Base-by-base conservation (phyloP, 1,140 invertebrate species). In the Microplitis mediator region DNA sequence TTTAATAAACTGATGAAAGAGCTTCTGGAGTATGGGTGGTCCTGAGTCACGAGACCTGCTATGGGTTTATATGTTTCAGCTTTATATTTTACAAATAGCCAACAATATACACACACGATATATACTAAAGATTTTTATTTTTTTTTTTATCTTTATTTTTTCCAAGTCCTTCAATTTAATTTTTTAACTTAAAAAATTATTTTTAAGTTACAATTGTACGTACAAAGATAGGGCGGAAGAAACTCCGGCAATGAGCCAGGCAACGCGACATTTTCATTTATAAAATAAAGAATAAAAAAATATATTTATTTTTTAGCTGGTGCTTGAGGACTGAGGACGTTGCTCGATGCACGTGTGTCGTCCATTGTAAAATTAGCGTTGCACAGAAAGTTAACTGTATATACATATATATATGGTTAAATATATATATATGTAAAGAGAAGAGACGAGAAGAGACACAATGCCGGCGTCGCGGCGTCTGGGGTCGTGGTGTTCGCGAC, bases 311-410 rank as follows among this genome's bases (percentile, higher is more conserved):
- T 31, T 51, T 67, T 51, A 11, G 4, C 4, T 65, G 36, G 14
- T 14, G 63, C 36, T 11, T 39, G 39, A 39, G 39, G 39, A 39
- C 39, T 39, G 39, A 39, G 39, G 39, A 39, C 39, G 39, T 39
- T 39, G 39, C 39, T 23, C 39, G 39, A 6, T 50, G 74, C 71
- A 73, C 71, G 61, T 61, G 51, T 56, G 56, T 63, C 34, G 71
- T 61, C 82, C 80, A 86, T 86, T 84, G 84, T 86, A 87, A 86
- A 87, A 86, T 87, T 86, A 86, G 85, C 84, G 82, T 78, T 39
- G 39, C 39, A 39, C 6, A 39, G 39, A 8, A 39, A 11, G 6
- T 39, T 39, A 39, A 39, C 6, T 39, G 6, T 39, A 39, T 39
- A 39, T 39, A 39, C 5, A 39, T 39, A 39, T 39, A 4, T 39